A percentile compares a stretch with the other conserved stretches of the same genome.
Conservation (phyloP, 1,140 invertebrate genomes). For the Cryptotermes secundus region DNA sequence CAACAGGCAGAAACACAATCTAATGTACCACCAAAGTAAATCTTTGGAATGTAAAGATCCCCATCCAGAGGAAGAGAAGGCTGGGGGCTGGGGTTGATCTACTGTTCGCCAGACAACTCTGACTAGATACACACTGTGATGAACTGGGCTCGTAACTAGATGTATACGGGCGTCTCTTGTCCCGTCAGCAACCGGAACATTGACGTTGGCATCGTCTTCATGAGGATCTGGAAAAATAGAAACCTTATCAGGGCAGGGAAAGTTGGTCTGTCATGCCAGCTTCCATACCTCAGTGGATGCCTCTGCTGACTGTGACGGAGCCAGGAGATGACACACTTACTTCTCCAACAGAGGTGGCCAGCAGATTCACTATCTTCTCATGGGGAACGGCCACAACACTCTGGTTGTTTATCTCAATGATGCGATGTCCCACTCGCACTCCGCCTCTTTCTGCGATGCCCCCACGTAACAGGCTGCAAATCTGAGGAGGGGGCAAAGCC, state of each 20-base stretch:
- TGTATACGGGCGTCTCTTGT: conserved; percentile 98
- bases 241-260: too few relatives aligned
- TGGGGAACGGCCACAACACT: conserved; percentile 99
- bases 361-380: conserved; percentile 97
- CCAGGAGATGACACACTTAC: conserved; percentile 55
- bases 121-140: neutral
- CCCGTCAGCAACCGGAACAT: conserved; percentile 99
- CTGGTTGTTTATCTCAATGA: conserved; percentile 99
- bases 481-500: conserved; percentile 58
- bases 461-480: conserved; percentile 94
- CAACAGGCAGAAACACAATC: conserved; percentile 9
- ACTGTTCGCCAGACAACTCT: neutral
- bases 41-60: too few relatives aligned
- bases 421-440: conserved; percentile 96
- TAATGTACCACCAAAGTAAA: neutral
- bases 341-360: conserved; percentile 98
- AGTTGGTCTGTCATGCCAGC: too few relatives aligned
- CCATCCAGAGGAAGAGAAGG: too few relatives aligned
- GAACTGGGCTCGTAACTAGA: conserved; percentile 58
- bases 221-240: conserved; percentile 80
- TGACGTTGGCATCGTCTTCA: conserved; percentile 99
- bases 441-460: conserved; percentile 98
- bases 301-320: too few relatives aligned
- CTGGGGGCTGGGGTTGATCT: too few relatives aligned
- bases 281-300: too few relatives aligned